Base-by-base conservation (phyloP, 2,797 vertebrate species). In the Crocidura indochinensis region DNA sequence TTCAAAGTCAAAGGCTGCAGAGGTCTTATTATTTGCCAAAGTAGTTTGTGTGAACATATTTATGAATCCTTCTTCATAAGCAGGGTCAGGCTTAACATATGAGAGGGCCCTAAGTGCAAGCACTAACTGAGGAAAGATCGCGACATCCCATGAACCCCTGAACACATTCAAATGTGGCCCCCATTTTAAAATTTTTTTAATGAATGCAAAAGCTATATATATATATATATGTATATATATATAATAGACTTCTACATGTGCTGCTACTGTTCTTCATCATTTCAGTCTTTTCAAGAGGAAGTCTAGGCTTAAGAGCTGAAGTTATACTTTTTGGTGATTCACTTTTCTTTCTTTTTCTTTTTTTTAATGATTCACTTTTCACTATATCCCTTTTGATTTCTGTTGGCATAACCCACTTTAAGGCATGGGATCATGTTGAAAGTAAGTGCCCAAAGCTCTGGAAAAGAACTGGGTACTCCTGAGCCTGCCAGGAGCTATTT, bases 311-410 rank as follows among this genome's bases (percentile, higher is more conserved):
- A 31, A 0, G n/a, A 90, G 22, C 74, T 88, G 49, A 91, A 26
- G 86, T 69, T 92, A 47, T 74, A 47, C 56, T 92, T 87, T 91
- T 87, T 64, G 71, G 47, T 84, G 77, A 64, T 71, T 85, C 20
- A 19, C 31, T 85, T 90, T 88, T 85, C 62, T 38, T 38, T 38
- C 38, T 38, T 38, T 38, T 38, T 38, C 38, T 38, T 38, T 38
- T 92, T 87, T 91, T 87, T 68, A 74, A 38, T 84, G 77, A 64
- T 71, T 85, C 20, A 19, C 31, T 85, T 90, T 88, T 85, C 62
- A 65, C 56, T 60, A 17, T 15, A 20, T 69, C 6, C 84, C 38
- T 89, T 68, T 75, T 46, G 38, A 31, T 87, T 94, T 94, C 47
- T 90, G 80, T 51, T 47, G 62, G 27, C 38, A 91, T 17, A 5